Conservation (phyloP, 2,797 vertebrate genomes). For the Gallinago stenura region DNA sequence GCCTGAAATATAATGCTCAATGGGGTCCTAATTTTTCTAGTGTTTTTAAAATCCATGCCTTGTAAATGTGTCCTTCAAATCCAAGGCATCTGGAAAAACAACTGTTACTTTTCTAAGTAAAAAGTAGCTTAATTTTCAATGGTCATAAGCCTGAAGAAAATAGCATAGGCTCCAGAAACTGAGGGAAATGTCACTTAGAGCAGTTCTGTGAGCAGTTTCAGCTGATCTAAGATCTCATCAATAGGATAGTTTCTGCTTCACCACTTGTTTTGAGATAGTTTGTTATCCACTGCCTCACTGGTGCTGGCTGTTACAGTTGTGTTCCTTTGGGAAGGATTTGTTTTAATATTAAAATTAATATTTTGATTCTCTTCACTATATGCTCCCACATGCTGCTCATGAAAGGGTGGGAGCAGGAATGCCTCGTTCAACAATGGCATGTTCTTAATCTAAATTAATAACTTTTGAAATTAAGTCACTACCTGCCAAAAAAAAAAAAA, state of each 20-base stretch:
- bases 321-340: neutral
- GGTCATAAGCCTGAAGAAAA: neutral
- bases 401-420: neutral
- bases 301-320: neutral
- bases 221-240: neutral
- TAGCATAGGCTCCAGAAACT: neutral
- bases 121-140: neutral
- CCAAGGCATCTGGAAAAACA: neutral
- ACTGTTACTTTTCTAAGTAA: neutral
- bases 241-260: neutral
- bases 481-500: neutral
- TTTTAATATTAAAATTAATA: neutral
- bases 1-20: neutral
- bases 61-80: neutral
- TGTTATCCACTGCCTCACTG: neutral
- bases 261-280: neutral
- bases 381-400: neutral
- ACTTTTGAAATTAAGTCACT: neutral
- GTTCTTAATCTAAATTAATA: neutral
- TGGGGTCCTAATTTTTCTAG: neutral
- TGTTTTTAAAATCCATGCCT: neutral
- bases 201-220: neutral
- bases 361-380: neutral
- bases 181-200: neutral
- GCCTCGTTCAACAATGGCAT: neutral